Percentiles rank a stretch among this genome's conserved stretches.
Evolutionary conservation across 2,888 invertebrate species (phyloP).

Genomic region (Macrosiphum euphorbiae): DNA sequence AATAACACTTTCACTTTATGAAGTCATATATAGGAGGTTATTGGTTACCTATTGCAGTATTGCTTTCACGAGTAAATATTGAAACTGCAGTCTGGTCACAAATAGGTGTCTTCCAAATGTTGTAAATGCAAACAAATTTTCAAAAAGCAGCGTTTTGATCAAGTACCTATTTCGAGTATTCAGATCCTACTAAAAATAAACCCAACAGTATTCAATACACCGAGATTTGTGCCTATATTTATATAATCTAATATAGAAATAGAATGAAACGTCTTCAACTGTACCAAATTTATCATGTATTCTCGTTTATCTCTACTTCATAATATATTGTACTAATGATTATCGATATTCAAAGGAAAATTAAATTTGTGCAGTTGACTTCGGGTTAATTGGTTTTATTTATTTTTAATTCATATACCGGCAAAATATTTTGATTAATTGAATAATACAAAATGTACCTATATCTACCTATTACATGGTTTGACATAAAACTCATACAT

Average conservation of each 20-base stretch:
- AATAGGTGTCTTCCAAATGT: neutral
- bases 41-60: neutral
- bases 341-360: neutral
- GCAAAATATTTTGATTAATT: neutral
- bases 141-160: neutral
- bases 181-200: neutral
- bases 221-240: neutral
- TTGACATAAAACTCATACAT: neutral
- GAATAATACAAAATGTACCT: neutral
- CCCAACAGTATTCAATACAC: neutral
- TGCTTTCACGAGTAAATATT: neutral
- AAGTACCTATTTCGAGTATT: neutral
- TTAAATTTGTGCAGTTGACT: neutral
- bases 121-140: neutral
- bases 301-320: neutral
- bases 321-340: neutral
- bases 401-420: no score
- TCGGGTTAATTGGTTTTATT: no score
- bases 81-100: neutral
- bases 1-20: constrained; percentile 31
- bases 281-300: neutral
- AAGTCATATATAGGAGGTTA: neutral
- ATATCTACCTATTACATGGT: neutral
- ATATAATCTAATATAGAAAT: neutral
- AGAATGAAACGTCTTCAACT: neutral